Evolutionary conservation across 2,113 vertebrate species (phyloP), one percentile per base, ranked within the genome.

Genomic region (Agelaius phoeniceus): DNA sequence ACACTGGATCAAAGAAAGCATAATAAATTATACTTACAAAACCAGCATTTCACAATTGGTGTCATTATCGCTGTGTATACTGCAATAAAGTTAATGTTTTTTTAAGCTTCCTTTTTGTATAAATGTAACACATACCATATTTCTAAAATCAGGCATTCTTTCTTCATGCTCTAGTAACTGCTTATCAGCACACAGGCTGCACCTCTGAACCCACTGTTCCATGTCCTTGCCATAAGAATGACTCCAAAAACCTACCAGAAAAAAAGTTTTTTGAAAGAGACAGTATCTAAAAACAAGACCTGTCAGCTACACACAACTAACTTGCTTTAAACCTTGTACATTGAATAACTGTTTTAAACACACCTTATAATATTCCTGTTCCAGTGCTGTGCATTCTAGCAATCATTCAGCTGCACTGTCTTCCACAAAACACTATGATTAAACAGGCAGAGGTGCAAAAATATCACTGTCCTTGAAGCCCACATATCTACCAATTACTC

Each of bases 21-120:
- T 82, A 95, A 92, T 95, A 79, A 95, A 89, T 93, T 87, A 96
- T 28, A 96, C 67, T 93, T 95, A 80, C 51, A 96, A 74, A 86
- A 77, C 33, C 54, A 87, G 67, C 68, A 95, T 94, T 95, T 94
- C 1, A 7, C 67, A 89, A 79, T 57, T 78, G 76, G 89, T 75
- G 43, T 41, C 63, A 66, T 93, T 57, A 92, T 55, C 62, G 20
- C 63, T 31, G 4, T 8, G 26, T 39, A 84, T 28, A 66, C 80
- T 11, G 26, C 18, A 62, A 44, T 86, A 55, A 93, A 89, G 58
- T 54, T 77, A 58, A 37, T 85, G 22, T 13, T 22, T 80, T 55
- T 27, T 69, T 33, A 87, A 87, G 79, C 19, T 77, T 83, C 23
- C 11, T 77, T 73, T 57, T 81, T 73, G 44, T 74, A 76, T 35